Conservation (phyloP, 2,113 vertebrate species). For the Cacatua alba region DNA sequence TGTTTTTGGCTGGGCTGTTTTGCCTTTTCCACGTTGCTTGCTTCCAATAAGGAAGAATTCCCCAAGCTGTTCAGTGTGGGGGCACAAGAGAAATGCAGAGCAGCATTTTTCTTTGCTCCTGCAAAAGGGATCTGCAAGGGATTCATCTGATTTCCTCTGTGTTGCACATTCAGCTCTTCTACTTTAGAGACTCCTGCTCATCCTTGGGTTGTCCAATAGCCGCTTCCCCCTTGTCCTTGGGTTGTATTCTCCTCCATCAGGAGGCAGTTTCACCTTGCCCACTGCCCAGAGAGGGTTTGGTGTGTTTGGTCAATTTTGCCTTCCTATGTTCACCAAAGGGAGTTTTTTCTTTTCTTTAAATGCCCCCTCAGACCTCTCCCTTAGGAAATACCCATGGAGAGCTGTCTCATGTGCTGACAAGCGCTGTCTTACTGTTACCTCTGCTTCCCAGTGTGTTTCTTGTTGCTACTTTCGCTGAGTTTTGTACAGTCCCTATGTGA, state of each 20-base stretch:
- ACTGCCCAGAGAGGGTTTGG: fast-evolving
- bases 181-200: background rate
- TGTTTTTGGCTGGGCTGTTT: background rate
- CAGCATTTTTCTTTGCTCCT: background rate
- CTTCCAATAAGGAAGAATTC: background rate
- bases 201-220: fast-evolving
- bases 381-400: background rate
- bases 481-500: background rate
- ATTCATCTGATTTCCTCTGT: background rate
- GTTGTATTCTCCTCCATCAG: background rate
- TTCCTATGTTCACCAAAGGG: background rate
- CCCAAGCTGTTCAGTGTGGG: background rate
- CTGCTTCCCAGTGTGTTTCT: background rate
- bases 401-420: background rate
- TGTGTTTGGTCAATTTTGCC: background rate
- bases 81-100: background rate
- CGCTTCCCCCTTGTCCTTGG: background rate
- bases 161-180: background rate
- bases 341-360: background rate
- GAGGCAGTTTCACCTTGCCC: background rate
- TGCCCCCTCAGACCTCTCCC: background rate
- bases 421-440: background rate
- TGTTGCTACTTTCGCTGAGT: background rate
- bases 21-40: background rate
- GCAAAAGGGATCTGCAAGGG: background rate